Base-by-base conservation (phyloP, 2,113 vertebrate genomes). In the Synchiropus splendidus region DNA sequence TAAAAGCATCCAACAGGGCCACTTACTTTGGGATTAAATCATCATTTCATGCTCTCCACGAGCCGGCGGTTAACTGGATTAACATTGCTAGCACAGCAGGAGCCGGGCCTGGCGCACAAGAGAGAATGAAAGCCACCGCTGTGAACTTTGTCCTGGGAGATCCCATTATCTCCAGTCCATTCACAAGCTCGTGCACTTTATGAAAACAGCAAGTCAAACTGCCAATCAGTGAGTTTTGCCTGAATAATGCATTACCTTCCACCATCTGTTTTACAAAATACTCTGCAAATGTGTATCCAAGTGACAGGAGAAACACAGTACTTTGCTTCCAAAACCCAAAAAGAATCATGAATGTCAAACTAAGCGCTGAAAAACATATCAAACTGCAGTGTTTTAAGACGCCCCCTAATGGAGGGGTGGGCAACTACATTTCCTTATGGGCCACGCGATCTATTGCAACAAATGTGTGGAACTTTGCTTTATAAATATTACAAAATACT, bases 1-100 rank as follows among this genome's bases (percentile, higher is more conserved):
- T 57, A 51, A 42, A 36, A 54, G 45, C 47, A 51, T 54, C 61
- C 58, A 71, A 58, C 46, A 57, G 66, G 58, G 68, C 58, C 57
- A 67, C 66, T 78, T 75, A 74, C 53, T 65, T 61, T 66, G 44
- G 51, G 54, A 58, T 73, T 72, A 75, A 75, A 80, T 83, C 68
- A 79, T 56, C 47, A 51, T 67, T 52, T 39, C 41, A 18, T 51
- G 37, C 52, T 79, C 48, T 44, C 39, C 52, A 61, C 70, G 54
- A 74, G 75, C 67, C 70, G 77, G 72, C 39, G 75, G 53, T 67
- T 59, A 59, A 58, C 35, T 39, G 46, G 62, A 75, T 76, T 77
- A 75, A 67, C 59, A 51, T 40, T 50, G 53, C 62, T 71, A 46
- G 75, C 18, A 57, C 54, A 47, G 43, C 3, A 10, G 17, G 41